phyloP scores from a whole-genome alignment of 1,140 invertebrate genomes.

The Drosophila orena region DNA sequence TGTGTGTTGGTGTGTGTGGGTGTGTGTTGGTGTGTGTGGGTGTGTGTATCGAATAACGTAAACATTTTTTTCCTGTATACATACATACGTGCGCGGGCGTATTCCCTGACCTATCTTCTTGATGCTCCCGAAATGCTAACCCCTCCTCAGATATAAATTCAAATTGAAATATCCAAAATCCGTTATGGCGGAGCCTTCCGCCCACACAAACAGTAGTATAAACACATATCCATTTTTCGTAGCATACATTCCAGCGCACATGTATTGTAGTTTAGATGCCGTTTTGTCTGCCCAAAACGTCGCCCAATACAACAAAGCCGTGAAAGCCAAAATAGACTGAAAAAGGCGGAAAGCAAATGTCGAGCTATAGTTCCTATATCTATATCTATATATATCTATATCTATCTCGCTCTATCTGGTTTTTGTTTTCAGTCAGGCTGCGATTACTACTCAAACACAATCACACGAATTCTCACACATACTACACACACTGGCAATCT shows the following conservation, averaged over 20 bases:
- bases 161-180: slow-evolving; percentile 11
- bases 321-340: slow-evolving; percentile 11
- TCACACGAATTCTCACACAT: slow-evolving; percentile 22
- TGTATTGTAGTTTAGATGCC: slow-evolving; percentile 48
- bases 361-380: slow-evolving; percentile 18
- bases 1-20: too few relatives aligned
- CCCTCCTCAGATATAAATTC: slow-evolving; percentile 1
- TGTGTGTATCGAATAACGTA: too few relatives aligned
- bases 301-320: slow-evolving; percentile 17
- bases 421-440: slow-evolving; percentile 17
- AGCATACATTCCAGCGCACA: slow-evolving; percentile 46
- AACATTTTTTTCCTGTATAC: not conserved
- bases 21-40: too few relatives aligned
- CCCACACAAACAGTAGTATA: slow-evolving; percentile 10
- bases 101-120: slow-evolving; percentile 13
- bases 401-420: slow-evolving; percentile 8
- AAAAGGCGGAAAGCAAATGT: slow-evolving; percentile 35
- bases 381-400: not conserved
- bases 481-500: slow-evolving; percentile 41
- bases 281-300: slow-evolving; percentile 43
- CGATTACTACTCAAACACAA: slow-evolving; percentile 34
- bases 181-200: slow-evolving; percentile 9
- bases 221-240: slow-evolving; percentile 37
- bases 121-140: not conserved
- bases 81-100: slow-evolving; percentile 5